phyloP scores from a whole-genome alignment of 2,888 invertebrate species.

The Scaptomyza parva region DNA sequence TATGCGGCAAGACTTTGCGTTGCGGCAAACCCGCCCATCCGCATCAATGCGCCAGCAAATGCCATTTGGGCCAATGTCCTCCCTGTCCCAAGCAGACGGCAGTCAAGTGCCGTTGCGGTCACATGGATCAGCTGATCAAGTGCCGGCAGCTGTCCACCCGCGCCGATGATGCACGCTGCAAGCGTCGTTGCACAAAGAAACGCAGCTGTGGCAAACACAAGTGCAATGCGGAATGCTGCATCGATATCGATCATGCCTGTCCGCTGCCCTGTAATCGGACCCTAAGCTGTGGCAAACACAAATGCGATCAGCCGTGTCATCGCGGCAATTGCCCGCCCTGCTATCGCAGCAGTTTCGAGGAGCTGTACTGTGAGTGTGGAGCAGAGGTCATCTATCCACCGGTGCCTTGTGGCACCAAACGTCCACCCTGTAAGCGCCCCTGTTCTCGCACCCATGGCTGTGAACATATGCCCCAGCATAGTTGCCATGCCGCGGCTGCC shows the following conservation, averaged over 20 bases:
- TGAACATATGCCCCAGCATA: slow-evolving; percentile 92
- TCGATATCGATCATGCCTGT: slow-evolving; percentile 94
- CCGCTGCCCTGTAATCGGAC: slow-evolving; percentile 92
- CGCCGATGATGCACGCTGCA: slow-evolving; percentile 92
- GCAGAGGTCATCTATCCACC: slow-evolving; percentile 94
- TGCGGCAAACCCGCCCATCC: slow-evolving; percentile 89
- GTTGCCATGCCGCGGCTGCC: slow-evolving; percentile 89
- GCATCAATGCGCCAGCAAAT: slow-evolving; percentile 88
- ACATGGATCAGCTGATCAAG: slow-evolving; percentile 92
- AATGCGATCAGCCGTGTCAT: slow-evolving; percentile 95
- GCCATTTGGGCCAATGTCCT: slow-evolving; percentile 91
- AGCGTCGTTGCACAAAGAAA: slow-evolving; percentile 95
- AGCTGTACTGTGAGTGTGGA: slow-evolving; percentile 96
- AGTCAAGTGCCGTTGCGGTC: slow-evolving; percentile 93
- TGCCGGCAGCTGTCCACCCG: slow-evolving; percentile 90
- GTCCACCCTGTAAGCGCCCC: slow-evolving; percentile 91
- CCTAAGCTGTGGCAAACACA: slow-evolving; percentile 94
- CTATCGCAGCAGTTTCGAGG: slow-evolving; percentile 92
- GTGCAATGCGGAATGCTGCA: slow-evolving; percentile 95
- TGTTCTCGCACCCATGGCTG: slow-evolving; percentile 92
- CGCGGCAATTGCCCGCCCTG: slow-evolving; percentile 93
- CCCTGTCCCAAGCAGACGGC: slow-evolving; percentile 91
- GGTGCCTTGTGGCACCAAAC: slow-evolving; percentile 95
- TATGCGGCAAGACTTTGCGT: slow-evolving; percentile 88
- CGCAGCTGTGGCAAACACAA: slow-evolving; percentile 94